These are phyloP conservation scores for Tetranychus piercei DNA, from an alignment of 2,888 invertebrate species.

Conservation along the genomic window DNA sequence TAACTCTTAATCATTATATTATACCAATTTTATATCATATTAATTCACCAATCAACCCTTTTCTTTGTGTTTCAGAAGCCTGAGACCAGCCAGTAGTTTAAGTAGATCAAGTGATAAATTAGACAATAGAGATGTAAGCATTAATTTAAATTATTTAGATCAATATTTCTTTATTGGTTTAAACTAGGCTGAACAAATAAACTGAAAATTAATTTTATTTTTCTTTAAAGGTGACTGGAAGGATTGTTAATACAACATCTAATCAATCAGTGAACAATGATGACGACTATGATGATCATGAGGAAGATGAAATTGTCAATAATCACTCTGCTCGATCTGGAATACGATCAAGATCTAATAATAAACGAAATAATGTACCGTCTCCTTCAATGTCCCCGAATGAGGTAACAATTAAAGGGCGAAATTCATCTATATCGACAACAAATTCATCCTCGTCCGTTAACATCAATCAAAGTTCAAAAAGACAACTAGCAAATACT, in stretches of 20 bases:
- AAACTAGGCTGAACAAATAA: background rate
- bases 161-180: background rate
- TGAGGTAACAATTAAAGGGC: background rate
- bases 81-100: background rate
- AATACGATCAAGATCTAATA: background rate
- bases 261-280: background rate
- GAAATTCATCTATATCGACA: background rate
- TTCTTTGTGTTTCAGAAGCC: background rate
- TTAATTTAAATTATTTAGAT: background rate
- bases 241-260: too few species aligned
- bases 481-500: background rate
- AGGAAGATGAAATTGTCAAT: background rate
- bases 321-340: background rate
- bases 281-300: background rate
- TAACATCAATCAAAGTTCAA: background rate
- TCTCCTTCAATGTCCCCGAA: conserved; percentile 3
- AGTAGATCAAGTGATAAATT: conserved; percentile 11
- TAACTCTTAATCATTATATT: background rate
- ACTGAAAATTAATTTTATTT: too few species aligned
- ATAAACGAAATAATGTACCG: background rate
- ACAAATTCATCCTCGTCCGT: background rate
- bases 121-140: background rate
- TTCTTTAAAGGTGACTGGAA: too few species aligned
- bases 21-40: background rate
- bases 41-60: background rate